These are phyloP conservation scores for Hirundichthys speculiger DNA, from an alignment of 2,113 vertebrate species.

Conservation along the genomic window DNA sequence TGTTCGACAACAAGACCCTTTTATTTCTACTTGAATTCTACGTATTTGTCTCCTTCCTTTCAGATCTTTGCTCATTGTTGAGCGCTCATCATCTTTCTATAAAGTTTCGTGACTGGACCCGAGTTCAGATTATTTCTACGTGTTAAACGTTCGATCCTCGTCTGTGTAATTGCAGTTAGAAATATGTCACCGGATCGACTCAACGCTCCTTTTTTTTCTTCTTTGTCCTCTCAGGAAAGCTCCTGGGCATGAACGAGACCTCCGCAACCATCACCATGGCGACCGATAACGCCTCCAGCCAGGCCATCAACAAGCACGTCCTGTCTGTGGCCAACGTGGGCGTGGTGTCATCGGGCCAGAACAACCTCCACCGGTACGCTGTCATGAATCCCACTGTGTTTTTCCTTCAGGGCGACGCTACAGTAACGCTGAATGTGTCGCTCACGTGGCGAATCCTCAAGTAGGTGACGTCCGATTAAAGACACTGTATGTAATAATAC, in stretches of 20 bases:
- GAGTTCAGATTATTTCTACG: neutral
- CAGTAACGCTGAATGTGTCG: no score
- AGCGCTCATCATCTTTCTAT: constrained; percentile 20
- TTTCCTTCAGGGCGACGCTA: neutral
- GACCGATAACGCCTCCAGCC: constrained; percentile 82
- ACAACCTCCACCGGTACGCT: constrained; percentile 86
- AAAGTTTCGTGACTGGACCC: neutral
- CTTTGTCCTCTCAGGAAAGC: constrained; percentile 84
- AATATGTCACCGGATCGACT: no score
- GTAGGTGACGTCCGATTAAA: no score
- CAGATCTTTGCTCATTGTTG: constrained; percentile 31
- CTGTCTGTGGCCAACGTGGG: constrained; percentile 89
- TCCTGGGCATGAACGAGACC: constrained; percentile 95
- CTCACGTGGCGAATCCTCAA: no score
- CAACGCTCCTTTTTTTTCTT: no score
- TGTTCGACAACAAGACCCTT: constrained; percentile 42
- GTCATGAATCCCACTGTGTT: neutral
- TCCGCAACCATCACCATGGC: constrained; percentile 83
- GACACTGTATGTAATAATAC: no score
- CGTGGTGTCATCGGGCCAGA: constrained; percentile 85
- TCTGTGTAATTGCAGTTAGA: neutral
- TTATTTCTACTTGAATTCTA: constrained; percentile 31
- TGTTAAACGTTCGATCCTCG: neutral
- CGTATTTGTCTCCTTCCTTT: constrained; percentile 42
- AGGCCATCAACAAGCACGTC: constrained; percentile 83